Percentiles rank a stretch among this genome's conserved stretches.
phyloP scores from a whole-genome alignment of 2,113 vertebrate species.

The Prietella phreatophila region DNA sequence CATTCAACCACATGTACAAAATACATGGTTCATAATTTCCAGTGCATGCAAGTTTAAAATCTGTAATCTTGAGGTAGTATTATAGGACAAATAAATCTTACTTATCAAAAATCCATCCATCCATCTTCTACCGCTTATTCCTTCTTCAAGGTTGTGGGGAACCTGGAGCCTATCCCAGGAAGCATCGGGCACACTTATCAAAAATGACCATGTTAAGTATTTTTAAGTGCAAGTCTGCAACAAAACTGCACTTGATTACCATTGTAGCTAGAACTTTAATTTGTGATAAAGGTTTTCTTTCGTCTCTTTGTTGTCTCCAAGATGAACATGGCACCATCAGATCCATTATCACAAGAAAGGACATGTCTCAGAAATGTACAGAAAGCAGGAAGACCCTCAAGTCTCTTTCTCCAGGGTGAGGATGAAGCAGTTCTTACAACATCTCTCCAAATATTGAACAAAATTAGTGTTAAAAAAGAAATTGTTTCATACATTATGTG shows the following conservation, averaged over 20 bases:
- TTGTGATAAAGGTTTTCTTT: not conserved
- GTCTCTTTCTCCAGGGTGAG: constrained; percentile 86
- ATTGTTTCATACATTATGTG: not conserved
- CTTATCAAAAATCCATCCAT: not conserved
- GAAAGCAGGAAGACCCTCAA: constrained; percentile 85
- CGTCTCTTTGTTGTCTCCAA: constrained; percentile 58
- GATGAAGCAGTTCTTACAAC: constrained; percentile 11
- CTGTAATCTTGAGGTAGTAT: not conserved
- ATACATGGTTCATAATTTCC: not conserved
- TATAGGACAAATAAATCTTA: not conserved
- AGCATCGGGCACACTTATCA: too few relatives aligned
- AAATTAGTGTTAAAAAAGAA: not conserved
- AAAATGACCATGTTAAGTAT: not conserved
- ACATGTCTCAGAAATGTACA: constrained; percentile 73
- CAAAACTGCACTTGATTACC: not conserved
- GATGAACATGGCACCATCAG: constrained; percentile 70
- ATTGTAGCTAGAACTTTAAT: not conserved
- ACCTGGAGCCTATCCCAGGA: too few relatives aligned
- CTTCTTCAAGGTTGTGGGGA: too few relatives aligned
- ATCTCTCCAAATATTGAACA: not conserved
- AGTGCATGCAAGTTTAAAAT: not conserved
- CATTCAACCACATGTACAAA: not conserved
- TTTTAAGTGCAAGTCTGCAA: not conserved
- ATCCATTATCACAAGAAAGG: constrained; percentile 86
- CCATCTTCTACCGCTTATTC: too few relatives aligned